Conservation (phyloP, 2,888 invertebrate genomes). For the Trissolcus brochymenae region DNA sequence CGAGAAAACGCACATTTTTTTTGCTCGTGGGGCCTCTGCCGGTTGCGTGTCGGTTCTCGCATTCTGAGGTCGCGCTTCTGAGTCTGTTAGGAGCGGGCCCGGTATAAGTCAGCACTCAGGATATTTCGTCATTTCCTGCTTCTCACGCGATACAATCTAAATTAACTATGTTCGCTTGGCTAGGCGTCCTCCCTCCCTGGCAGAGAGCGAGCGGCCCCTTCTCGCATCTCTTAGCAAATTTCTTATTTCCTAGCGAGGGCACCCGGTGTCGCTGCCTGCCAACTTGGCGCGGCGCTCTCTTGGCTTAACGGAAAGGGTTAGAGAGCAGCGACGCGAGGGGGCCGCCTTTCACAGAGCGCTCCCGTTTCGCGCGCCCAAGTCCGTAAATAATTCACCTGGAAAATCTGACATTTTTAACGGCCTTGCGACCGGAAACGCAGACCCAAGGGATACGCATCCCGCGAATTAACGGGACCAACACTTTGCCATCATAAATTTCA, state of each 20-base stretch:
- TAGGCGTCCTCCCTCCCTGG: constrained; percentile 72
- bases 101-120: constrained; percentile 76
- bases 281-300: constrained; percentile 25
- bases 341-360: constrained; percentile 62
- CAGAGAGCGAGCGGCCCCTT: constrained; percentile 53
- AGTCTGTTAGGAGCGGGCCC: constrained; percentile 65
- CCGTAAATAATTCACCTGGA: constrained; percentile 68
- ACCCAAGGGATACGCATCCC: constrained; percentile 39
- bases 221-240: constrained; percentile 74
- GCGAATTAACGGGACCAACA: constrained; percentile 35
- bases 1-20: constrained; percentile 26
- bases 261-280: constrained; percentile 49
- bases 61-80: constrained; percentile 70
- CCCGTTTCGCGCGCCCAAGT: constrained; percentile 62
- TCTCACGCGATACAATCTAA: constrained; percentile 77
- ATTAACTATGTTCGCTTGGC: constrained; percentile 77
- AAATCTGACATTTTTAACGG: constrained; percentile 65
- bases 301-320: constrained; percentile 57
- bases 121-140: constrained; percentile 77
- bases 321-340: constrained; percentile 55
- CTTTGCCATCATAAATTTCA: not conserved
- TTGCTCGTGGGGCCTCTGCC: constrained; percentile 44
- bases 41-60: constrained; percentile 64
- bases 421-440: constrained; percentile 59
- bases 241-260: constrained; percentile 73